A percentile compares a stretch with the other conserved stretches of the same genome.
These are phyloP conservation scores for Recurvirostra avosetta DNA, from an alignment of 2,113 vertebrate species.

Conservation along the genomic window DNA sequence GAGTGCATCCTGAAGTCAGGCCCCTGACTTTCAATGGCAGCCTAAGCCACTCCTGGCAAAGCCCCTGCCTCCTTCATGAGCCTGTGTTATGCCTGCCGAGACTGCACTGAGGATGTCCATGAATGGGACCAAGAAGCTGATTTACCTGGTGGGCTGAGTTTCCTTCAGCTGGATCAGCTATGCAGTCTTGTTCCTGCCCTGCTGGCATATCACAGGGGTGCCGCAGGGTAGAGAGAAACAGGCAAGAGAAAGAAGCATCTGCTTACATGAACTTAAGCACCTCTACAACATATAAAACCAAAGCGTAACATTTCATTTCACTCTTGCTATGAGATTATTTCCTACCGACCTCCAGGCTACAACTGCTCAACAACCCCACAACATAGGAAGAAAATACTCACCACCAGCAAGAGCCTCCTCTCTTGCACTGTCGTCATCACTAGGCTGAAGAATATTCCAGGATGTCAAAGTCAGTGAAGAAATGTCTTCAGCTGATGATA, in stretches of 20 bases:
- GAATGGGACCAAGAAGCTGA: neutral
- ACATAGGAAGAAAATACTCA: constrained; percentile 38
- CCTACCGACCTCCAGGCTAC: neutral
- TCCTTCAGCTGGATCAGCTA: neutral
- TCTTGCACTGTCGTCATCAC: constrained; percentile 71
- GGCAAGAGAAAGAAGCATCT: neutral
- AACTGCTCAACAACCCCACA: neutral
- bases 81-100: accelerated
- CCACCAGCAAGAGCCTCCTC: constrained; percentile 88
- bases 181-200: neutral
- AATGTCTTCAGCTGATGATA: constrained; percentile 81
- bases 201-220: neutral
- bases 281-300: neutral
- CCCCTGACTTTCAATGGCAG: neutral
- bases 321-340: neutral
- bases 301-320: neutral
- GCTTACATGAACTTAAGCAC: neutral
- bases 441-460: constrained; percentile 92
- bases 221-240: neutral
- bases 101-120: neutral
- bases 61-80: neutral
- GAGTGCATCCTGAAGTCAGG: neutral
- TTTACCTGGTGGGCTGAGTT: neutral
- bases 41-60: neutral
- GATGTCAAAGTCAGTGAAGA: constrained; percentile 81